These are phyloP conservation scores for Zaprionus bogoriensis DNA, from an alignment of 2,888 invertebrate genomes.

Conservation along the genomic window DNA sequence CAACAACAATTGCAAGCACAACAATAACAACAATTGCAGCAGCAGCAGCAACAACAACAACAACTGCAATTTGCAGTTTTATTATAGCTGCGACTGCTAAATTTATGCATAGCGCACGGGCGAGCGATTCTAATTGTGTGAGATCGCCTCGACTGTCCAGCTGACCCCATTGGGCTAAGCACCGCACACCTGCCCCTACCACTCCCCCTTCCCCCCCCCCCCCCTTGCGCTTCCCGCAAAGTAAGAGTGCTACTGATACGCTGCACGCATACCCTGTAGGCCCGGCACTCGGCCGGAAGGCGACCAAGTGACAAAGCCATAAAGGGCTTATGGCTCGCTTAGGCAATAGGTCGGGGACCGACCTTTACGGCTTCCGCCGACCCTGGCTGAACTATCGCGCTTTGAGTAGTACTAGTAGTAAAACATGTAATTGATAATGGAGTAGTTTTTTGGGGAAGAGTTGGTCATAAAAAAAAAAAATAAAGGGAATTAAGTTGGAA, in stretches of 20 bases:
- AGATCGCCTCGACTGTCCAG: slow-evolving; percentile 23
- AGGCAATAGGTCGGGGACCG: no score
- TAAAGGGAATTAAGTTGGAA: no score
- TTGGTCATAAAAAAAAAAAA: no score
- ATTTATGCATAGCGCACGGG: slow-evolving; percentile 29
- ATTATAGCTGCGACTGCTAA: slow-evolving; percentile 26
- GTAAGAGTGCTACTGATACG: not conserved
- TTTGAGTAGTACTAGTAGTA: no score
- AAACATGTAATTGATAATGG: no score
- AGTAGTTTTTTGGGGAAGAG: no score
- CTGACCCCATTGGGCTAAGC: slow-evolving; percentile 42
- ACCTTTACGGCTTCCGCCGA: no score
- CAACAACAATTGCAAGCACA: slow-evolving; percentile 8
- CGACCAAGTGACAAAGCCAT: no score
- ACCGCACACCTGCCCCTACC: not conserved
- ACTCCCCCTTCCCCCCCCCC: not conserved
- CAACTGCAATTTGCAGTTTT: slow-evolving; percentile 39
- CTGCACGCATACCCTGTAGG: not conserved
- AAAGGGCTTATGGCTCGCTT: no score
- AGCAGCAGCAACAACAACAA: not conserved
- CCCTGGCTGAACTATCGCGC: no score
- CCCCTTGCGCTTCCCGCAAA: not conserved
- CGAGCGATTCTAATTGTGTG: slow-evolving; percentile 27
- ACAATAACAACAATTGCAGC: not conserved
- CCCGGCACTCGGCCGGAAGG: no score